Base-by-base conservation (phyloP, 2,888 invertebrate species). In the Sturmia bella region DNA sequence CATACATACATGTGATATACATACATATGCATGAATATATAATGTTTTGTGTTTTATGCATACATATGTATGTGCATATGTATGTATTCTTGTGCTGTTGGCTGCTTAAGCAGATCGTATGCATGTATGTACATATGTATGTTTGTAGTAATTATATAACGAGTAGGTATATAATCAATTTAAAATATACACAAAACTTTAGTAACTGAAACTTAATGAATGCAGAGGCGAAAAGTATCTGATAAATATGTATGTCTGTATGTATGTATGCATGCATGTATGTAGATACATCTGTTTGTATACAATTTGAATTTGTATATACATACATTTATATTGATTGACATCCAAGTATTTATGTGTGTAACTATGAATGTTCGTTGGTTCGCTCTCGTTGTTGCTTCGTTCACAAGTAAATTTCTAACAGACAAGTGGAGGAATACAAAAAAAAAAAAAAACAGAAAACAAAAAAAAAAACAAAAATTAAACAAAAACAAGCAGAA, bases 341-440 rank as follows among this genome's bases (percentile, higher is more conserved):
- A 56, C 39, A 21, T 37, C 5, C 5, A 32, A 32, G 32, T 32
- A 32, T 32, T 3, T 59, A 50, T 59, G 24, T 56, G 45, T 39
- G 32, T 43, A 43, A 24, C 2, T 50, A 21, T 41, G 13, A 11
- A 37, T 37, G 13, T 13, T 2, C 15, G 4, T 7, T 45, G 13
- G n/a, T 13, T 45, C 19, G 12, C 32, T 21, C 15, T 17, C 17
- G n/a, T 3, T 1, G 21, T 12, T n/a, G 21, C 7, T 52, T 4
- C 12, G 11, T 21, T 43, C 15, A 15, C 17, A 52, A 39, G 45
- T 27, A 27, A 57, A 59, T 69, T 32, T 56, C 32, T 66, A 54
- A 68, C 50, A 70, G 48, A 56, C 69, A 70, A 75, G 66, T 75
- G 50, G 50, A 68, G 41, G 66, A 54, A 66, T 56, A 32, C 19